Evolutionary conservation across 1,140 invertebrate genomes (phyloP), one percentile per base, ranked within the genome.

Genomic region (Eurosta solidaginis): DNA sequence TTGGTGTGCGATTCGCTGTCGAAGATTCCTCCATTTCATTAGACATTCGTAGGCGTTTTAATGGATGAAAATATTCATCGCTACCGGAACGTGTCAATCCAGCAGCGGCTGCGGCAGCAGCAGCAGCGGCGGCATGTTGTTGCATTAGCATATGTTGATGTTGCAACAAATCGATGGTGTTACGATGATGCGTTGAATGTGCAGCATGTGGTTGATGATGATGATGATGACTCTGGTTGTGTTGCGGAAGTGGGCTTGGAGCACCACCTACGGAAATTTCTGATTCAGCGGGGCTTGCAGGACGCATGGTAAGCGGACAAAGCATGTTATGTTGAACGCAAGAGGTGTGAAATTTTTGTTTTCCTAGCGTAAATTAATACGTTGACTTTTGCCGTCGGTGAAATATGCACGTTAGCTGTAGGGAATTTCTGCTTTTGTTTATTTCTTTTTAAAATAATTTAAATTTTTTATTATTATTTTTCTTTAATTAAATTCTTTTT

Each of bases 51-150:
- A 96, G 88, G 81, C 92, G 91, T 87, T 96, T 96, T 80, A 96
- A 83, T 0, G 95, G 95, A 81, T 94, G 94, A 88, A 96, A 96
- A 84, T 96, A 96, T 81, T 96, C 95, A 82, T 96, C 94, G 74
- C 85, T 82, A 82, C 89, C 89, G 80, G 83, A 79, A 3, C 33
- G 22, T 33, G 36, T 45, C 36, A 45, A 20, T 36, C 81, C 82
- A 9, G 79, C 82, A 40, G 81, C 83, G 36, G 80, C n/a, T n/a
- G n/a, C 81, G 22, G 80, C 82, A 12, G 83, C 83, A 0, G 82
- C 83, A 9, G 82, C 82, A 9, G 83, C 79, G 86, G 90, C 84
- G 88, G 80, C 20, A 92, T 93, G 81, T 91, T 93, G 63, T 54
- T 86, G 85, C 84, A 86, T 86, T 12, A 86, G 63, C 25, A 86